Percentiles rank a stretch among this genome's conserved stretches.
Evolutionary conservation across 2,797 vertebrate species (phyloP).

Genomic region (Smutsia temminckii): DNA sequence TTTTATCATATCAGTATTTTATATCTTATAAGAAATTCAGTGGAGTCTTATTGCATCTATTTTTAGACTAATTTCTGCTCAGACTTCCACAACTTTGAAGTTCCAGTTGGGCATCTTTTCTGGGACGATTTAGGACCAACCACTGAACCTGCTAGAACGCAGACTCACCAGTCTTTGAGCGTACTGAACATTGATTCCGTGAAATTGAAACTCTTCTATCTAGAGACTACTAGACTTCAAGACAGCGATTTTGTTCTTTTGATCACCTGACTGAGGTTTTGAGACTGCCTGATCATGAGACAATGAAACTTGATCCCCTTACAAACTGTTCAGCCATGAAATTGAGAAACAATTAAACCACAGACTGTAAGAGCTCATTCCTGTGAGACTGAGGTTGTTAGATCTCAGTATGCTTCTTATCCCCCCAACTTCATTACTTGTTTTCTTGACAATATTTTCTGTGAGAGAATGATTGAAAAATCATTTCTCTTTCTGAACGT

Average conservation of each 20-base stretch:
- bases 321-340: neutral
- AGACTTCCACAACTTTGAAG: neutral
- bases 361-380: neutral
- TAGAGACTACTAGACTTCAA: neutral
- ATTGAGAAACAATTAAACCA: neutral
- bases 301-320: neutral
- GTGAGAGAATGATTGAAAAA: neutral
- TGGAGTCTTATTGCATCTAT: too few species aligned
- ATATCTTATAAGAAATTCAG: neutral
- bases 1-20: neutral
- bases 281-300: neutral
- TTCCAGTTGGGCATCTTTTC: neutral
- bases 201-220: neutral
- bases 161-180: neutral
- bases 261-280: neutral
- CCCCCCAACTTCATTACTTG: rapidly evolving
- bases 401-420: neutral
- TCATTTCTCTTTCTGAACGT: neutral
- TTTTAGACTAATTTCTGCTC: neutral
- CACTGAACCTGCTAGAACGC: neutral
- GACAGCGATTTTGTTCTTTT: neutral
- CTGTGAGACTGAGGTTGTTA: neutral
- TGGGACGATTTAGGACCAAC: neutral
- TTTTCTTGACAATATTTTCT: neutral
- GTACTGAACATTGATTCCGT: too few species aligned